These are phyloP conservation scores for Troides aeacus DNA, from an alignment of 2,888 invertebrate species.

Conservation along the genomic window DNA sequence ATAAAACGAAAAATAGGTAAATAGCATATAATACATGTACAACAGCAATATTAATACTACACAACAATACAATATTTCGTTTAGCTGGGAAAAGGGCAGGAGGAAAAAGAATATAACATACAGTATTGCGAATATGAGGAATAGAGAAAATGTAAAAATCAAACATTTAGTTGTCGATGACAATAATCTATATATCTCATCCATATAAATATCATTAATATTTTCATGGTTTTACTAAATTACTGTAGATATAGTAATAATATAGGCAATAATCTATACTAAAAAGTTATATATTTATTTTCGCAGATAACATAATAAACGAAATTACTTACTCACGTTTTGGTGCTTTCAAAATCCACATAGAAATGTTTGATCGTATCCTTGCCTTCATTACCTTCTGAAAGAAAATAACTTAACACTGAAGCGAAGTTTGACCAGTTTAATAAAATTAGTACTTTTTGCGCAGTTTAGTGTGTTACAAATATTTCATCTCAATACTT, in stretches of 20 bases:
- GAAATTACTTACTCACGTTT: slow-evolving; percentile 71
- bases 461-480: slow-evolving; percentile 1
- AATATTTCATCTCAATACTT: background rate
- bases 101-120: too few relatives aligned
- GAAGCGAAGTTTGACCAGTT: background rate
- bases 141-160: too few relatives aligned
- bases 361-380: slow-evolving; percentile 41
- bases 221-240: too few relatives aligned
- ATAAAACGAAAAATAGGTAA: background rate
- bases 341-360: slow-evolving; percentile 51
- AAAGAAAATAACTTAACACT: slow-evolving; percentile 30
- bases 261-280: background rate
- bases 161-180: too few relatives aligned
- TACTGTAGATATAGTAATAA: too few relatives aligned
- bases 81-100: too few relatives aligned
- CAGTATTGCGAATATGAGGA: too few relatives aligned
- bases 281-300: background rate
- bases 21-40: too few relatives aligned
- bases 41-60: background rate
- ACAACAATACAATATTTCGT: background rate
- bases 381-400: slow-evolving; percentile 51
- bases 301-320: slow-evolving; percentile 4
- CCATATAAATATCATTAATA: too few relatives aligned
- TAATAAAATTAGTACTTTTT: background rate
- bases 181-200: too few relatives aligned